phyloP scores from a whole-genome alignment of 2,888 invertebrate species.

The Tryphoninae sp. region DNA sequence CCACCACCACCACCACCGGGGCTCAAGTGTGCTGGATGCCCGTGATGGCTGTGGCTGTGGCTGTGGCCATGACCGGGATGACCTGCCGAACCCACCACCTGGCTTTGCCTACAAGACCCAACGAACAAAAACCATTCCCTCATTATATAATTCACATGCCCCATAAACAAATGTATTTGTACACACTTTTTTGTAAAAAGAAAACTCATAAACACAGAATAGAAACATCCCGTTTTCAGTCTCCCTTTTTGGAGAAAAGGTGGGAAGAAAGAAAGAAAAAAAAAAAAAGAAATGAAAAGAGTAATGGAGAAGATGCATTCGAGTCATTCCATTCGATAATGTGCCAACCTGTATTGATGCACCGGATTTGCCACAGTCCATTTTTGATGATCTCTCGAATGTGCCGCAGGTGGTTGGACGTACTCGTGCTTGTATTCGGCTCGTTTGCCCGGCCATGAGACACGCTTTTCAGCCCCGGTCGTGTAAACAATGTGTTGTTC shows the following conservation, averaged over 20 bases:
- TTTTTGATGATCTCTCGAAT: conserved; percentile 83
- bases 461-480: conserved; percentile 83
- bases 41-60: conserved; percentile 78
- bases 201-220: no score
- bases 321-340: conserved; percentile 1
- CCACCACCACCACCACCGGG: conserved; percentile 74
- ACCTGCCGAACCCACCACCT: conserved; percentile 78
- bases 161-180: conserved; percentile 16
- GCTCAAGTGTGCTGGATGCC: conserved; percentile 77
- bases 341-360: conserved; percentile 80
- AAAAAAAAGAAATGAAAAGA: background rate
- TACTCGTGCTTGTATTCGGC: conserved; percentile 83
- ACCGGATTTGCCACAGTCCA: conserved; percentile 84
- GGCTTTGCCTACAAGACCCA: conserved; percentile 78
- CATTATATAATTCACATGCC: conserved; percentile 71
- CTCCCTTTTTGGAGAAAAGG: background rate
- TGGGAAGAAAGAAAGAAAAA: conserved; percentile 54
- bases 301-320: conserved; percentile 30
- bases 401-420: conserved; percentile 84
- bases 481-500: conserved; percentile 82
- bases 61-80: conserved; percentile 75
- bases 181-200: background rate
- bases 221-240: no score
- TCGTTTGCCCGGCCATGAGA: conserved; percentile 83
- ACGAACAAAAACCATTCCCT: conserved; percentile 63